phyloP scores from a whole-genome alignment of 2,797 vertebrate genomes.

The Apodemus agrarius region DNA sequence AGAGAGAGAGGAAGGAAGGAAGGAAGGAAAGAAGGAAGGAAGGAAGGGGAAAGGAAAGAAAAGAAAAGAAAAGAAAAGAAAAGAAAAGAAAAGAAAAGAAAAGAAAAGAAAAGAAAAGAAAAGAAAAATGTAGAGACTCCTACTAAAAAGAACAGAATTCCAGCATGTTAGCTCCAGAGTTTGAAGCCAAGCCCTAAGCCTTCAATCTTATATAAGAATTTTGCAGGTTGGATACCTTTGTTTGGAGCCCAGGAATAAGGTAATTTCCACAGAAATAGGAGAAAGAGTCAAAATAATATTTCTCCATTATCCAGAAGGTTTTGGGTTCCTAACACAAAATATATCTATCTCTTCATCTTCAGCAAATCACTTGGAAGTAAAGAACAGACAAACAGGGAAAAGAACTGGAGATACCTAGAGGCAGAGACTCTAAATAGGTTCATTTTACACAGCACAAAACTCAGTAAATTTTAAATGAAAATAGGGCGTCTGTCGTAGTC shows the following conservation, averaged over 20 bases:
- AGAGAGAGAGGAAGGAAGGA: neutral
- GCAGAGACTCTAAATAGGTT: neutral
- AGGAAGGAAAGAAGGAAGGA: too few species aligned
- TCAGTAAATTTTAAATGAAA: neutral
- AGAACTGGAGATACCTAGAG: neutral
- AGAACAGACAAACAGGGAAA: neutral
- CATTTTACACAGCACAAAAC: neutral
- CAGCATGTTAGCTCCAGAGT: neutral
- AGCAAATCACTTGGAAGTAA: conserved; percentile 15
- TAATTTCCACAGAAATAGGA: neutral
- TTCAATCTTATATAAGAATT: neutral
- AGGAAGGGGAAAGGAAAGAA: neutral
- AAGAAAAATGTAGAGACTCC: neutral
- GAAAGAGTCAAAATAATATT: neutral
- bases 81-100: neutral
- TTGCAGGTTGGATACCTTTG: fast-evolving
- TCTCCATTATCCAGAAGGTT: neutral
- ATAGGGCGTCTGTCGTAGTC: neutral
- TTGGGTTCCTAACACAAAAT: neutral
- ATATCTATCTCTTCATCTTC: neutral
- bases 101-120: too few species aligned
- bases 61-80: too few species aligned
- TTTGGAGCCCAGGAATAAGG: neutral
- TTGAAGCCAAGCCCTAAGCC: neutral
- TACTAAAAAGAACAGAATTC: conserved; percentile 3